These are phyloP conservation scores for Agonopterix heracliana DNA, from an alignment of 2,888 invertebrate genomes.

Conservation along the genomic window DNA sequence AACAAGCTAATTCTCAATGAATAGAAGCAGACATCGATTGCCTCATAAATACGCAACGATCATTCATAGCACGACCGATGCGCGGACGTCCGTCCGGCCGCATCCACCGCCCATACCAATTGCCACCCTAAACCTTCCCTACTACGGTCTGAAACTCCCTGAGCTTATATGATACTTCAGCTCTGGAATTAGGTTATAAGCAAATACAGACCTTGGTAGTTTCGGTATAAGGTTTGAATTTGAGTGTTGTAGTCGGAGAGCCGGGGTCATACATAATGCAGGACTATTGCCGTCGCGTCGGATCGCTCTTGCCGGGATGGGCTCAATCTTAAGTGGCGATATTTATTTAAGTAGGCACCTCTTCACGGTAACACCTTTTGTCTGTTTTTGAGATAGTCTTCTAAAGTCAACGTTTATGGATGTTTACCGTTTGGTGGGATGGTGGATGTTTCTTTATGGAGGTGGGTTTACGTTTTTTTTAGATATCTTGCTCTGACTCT, in stretches of 20 bases:
- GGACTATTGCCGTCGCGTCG: conserved; percentile 20
- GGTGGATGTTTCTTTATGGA: too few species aligned
- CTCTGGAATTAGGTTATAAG: too few species aligned
- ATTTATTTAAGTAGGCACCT: conserved; percentile 39
- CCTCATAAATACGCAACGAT: conserved; percentile 34
- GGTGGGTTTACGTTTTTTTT: too few species aligned
- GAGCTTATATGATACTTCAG: too few species aligned
- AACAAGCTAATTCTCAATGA: background rate
- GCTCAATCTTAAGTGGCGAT: conserved; percentile 38
- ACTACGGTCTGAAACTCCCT: too few species aligned
- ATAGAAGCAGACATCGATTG: conserved; percentile 1
- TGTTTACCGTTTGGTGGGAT: too few species aligned
- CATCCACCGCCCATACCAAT: background rate
- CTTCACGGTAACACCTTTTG: conserved; percentile 19
- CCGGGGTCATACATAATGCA: conserved; percentile 43
- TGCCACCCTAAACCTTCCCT: too few species aligned
- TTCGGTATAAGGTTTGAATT: background rate
- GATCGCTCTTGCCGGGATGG: conserved; percentile 17
- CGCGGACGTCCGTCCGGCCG: conserved; percentile 16
- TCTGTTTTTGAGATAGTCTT: conserved; percentile 5
- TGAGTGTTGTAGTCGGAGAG: background rate
- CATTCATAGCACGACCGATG: conserved; percentile 28
- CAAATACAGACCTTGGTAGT: too few species aligned
- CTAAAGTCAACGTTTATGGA: background rate
- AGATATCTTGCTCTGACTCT: too few species aligned